Percentiles rank a stretch among this genome's conserved stretches.
Conservation (phyloP, 2,888 invertebrate species). For the Trichopoda pennipes region DNA sequence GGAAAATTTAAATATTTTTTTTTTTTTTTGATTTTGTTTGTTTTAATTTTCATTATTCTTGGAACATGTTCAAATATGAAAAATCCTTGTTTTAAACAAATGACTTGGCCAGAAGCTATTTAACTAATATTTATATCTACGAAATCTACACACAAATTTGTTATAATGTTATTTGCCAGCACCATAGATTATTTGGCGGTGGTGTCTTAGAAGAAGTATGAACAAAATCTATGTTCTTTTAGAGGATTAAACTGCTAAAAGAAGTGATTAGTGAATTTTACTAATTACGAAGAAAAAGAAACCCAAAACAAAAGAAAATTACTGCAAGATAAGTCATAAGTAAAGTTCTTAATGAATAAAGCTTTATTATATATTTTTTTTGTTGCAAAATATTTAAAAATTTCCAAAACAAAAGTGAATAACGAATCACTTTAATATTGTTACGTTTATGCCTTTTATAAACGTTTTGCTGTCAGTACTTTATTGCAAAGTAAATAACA, state of each 20-base stretch:
- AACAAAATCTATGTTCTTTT: not conserved
- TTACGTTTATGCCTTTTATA: too few species aligned
- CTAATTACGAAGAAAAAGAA: not conserved
- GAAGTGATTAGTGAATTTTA: conserved; percentile 17
- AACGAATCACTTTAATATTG: too few species aligned
- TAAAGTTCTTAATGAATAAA: not conserved
- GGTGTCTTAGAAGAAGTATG: not conserved
- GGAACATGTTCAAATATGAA: conserved; percentile 55
- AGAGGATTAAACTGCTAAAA: conserved; percentile 33
- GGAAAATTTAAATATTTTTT: not conserved
- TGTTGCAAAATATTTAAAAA: too few species aligned
- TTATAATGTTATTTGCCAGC: conserved; percentile 26
- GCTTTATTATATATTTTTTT: too few species aligned
- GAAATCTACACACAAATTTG: not conserved
- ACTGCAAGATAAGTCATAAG: not conserved
- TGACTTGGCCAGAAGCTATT: conserved; percentile 39
- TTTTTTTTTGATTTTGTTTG: conserved; percentile 17
- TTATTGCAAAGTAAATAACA: too few species aligned
- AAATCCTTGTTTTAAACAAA: conserved; percentile 48
- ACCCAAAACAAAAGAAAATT: not conserved
- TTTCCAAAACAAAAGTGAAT: too few species aligned
- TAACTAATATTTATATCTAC: not conserved
- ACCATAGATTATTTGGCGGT: not conserved
- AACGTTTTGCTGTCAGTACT: too few species aligned
- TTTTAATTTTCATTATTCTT: conserved; percentile 47